Evolutionary conservation across 2,113 vertebrate species (phyloP), one percentile per base, ranked within the genome.

Genomic region (Phasianus colchicus): DNA sequence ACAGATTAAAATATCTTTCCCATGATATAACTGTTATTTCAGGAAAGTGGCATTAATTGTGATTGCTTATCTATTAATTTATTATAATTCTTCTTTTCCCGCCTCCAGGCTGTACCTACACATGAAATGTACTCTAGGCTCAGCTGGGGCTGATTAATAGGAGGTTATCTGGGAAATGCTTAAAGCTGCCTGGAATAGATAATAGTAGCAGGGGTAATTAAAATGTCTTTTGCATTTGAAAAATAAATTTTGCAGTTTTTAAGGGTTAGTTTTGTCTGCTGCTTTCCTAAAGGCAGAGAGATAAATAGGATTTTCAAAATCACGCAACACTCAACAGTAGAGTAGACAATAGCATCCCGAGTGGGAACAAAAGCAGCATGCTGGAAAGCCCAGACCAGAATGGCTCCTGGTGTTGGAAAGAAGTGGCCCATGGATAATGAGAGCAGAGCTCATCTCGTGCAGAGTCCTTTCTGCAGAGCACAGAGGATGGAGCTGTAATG

Each of bases 61-160:
- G 97, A 98, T 98, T 98, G 98, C 98, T 98, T 98, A 98, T 98
- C 97, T 98, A 98, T 98, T 98, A 98, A 98, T 98, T 98, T 98
- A 98, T 98, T 98, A 98, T 98, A 97, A 98, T 98, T 97, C 95
- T 94, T 95, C 81, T 90, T 89, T 82, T 96, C 95, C 96, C 94
- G 97, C 98, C 98, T 98, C 96, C 96, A 96, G 98, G 97, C 98
- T 97, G 96, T 98, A 97, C 97, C 97, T 98, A 97, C 97, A 97
- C 92, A 97, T 87, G 96, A 97, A 97, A 97, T 97, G 97, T 90
- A 95, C 92, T 96, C 89, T 75, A 84, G 96, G 94, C 97, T 98
- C 97, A 96, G 97, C 97, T 95, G 97, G 97, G 96, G 95, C 96
- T 98, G 98, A 98, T 98, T 98, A 98, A 98, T 95, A 95, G 69